Evolutionary conservation across 2,888 invertebrate genomes (phyloP).

Genomic region (Phalera bucephala): DNA sequence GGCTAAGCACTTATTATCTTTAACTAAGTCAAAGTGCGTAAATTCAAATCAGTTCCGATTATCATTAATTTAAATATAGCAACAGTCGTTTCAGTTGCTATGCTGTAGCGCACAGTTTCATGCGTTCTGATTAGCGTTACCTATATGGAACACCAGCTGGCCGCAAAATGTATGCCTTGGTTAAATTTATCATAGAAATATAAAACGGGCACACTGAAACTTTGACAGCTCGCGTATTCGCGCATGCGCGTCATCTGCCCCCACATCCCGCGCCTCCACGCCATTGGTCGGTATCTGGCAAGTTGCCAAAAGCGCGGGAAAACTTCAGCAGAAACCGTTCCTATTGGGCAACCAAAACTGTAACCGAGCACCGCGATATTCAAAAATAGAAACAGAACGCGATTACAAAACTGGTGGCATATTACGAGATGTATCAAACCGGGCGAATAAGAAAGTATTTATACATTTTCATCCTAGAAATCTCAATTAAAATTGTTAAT

Average conservation of each 20-base stretch:
- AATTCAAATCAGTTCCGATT: too few species aligned
- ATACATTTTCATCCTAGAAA: too few species aligned
- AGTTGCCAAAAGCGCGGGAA: constrained; percentile 75
- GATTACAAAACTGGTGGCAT: constrained; percentile 49
- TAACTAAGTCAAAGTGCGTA: too few species aligned
- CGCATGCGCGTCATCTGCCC: constrained; percentile 56
- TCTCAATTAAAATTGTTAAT: too few species aligned
- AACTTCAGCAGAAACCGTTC: constrained; percentile 51
- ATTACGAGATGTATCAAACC: constrained; percentile 12
- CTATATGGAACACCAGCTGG: constrained; percentile 30
- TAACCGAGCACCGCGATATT: constrained; percentile 81
- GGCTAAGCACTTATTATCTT: too few species aligned
- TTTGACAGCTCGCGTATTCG: constrained; percentile 36
- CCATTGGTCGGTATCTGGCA: constrained; percentile 71
- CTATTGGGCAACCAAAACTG: constrained; percentile 66
- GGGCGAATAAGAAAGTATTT: too few species aligned
- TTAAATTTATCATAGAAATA: constrained; percentile 50
- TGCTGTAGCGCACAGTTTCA: too few species aligned
- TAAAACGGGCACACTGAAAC: constrained; percentile 30
- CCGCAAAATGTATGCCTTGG: constrained; percentile 29
- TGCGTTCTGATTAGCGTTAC: constrained; percentile 5
- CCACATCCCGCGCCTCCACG: constrained; percentile 55
- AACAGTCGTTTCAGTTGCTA: too few species aligned
- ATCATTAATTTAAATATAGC: too few species aligned
- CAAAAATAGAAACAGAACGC: constrained; percentile 73